Evolutionary conservation across 2,888 invertebrate genomes (phyloP), one percentile per base, ranked within the genome.

Genomic region (Oligia fasciuncula): DNA sequence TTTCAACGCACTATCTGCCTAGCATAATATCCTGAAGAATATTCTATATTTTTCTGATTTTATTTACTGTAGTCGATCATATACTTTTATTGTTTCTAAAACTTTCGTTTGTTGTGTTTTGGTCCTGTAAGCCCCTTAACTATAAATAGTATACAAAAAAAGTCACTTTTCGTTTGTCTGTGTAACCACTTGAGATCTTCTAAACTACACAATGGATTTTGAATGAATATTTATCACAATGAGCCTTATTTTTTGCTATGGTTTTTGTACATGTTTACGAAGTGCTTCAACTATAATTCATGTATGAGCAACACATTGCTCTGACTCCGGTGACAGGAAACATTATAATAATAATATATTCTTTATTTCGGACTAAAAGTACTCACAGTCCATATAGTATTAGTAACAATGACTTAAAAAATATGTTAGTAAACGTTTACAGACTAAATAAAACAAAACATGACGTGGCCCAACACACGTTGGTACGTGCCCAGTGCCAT

Each of bases 251-350:
- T 75, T 80, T 73, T 73, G 57, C 29, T 66, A 51, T 14, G 19
- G 14, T 57, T 79, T 77, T 66, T 72, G 68, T 57, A 74, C n/a
- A 57, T 71, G 60, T 71, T 77, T 73, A 76, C 43, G n/a, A 73
- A 74, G 74, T 63, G 40, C 43, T 71, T n/a, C 0, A 19, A 57
- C n/a, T 71, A 62, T 69, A 72, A 79, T 76, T 76, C 66, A 57
- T 79, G 14, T 54, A 23, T 57, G n/a, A 66, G 66, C 71, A 74
- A 85, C 71, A 79, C n/a, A 35, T 82, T 85, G 86, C 79, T 85
- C 43, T 62, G 54, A 74, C 11, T 66, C 4, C n/a, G 35, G 49
- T 68, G 23, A 17, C 51, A 85, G 82, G 76, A n/a, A 66, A 60
- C 19, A 9, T 70, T 14, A 14, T 51, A 35, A 60, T 29, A 23